Percentiles rank a stretch among this genome's conserved stretches.
phyloP scores from a whole-genome alignment of 2,888 invertebrate species.

The Pammene fasciana region DNA sequence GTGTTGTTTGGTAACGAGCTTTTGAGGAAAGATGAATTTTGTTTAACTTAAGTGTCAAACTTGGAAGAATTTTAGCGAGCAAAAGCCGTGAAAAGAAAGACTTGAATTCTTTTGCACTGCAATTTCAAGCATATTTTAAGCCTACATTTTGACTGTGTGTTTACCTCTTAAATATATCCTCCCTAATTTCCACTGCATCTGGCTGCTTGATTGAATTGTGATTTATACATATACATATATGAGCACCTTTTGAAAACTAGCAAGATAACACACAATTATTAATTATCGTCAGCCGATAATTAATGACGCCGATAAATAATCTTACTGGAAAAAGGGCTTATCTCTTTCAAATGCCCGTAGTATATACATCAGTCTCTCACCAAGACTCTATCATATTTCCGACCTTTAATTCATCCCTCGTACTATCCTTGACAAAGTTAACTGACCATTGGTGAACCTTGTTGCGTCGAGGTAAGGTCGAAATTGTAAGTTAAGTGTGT shows the following conservation, averaged over 20 bases:
- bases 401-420: conserved; percentile 33
- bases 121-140: too few species aligned
- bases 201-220: too few species aligned
- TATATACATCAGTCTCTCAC: conserved; percentile 9
- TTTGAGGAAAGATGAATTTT: neutral
- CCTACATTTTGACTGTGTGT: too few species aligned
- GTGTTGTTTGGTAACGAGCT: neutral
- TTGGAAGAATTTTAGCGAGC: neutral
- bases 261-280: neutral
- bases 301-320: neutral
- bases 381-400: conserved; percentile 22
- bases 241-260: neutral
- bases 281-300: neutral
- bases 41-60: neutral
- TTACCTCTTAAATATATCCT: too few species aligned
- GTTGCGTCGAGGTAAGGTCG: too few species aligned
- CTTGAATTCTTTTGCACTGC: too few species aligned
- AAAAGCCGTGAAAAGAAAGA: too few species aligned
- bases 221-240: neutral
- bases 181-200: too few species aligned
- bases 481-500: too few species aligned
- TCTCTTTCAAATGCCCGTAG: neutral
- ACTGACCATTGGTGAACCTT: too few species aligned
- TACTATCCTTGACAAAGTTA: neutral
- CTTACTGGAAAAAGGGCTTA: neutral